Evolutionary conservation across 2,113 vertebrate species (phyloP).

Genomic region (Tenrec ecaudatus): DNA sequence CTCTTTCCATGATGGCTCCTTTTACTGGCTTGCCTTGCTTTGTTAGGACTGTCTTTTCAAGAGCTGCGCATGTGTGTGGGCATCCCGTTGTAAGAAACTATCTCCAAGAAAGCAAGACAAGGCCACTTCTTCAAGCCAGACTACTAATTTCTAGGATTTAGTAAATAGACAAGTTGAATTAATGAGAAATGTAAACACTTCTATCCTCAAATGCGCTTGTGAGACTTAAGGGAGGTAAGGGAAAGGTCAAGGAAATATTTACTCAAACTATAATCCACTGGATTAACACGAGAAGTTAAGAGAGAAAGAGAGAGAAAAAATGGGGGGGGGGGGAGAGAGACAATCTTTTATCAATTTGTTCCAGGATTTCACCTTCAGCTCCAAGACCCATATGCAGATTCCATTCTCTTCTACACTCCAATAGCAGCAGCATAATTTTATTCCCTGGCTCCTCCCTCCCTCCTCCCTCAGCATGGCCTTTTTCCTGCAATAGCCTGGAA

Average conservation of each 20-base stretch:
- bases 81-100: neutral
- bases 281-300: neutral
- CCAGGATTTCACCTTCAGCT: neutral
- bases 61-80: no score
- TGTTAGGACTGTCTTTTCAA: neutral
- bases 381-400: neutral
- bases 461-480: neutral
- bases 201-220: neutral
- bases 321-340: neutral
- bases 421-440: neutral
- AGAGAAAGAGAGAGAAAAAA: neutral
- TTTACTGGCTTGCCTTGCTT: neutral
- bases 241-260: slow-evolving; percentile 31
- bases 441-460: neutral
- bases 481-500: neutral
- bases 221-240: neutral
- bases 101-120: slow-evolving; percentile 12
- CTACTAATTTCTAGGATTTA: slow-evolving; percentile 39
- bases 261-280: neutral
- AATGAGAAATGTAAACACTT: slow-evolving; percentile 42
- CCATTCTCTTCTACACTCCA: neutral
- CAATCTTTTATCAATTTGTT: neutral
- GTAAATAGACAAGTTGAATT: slow-evolving; percentile 20
- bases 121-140: neutral
- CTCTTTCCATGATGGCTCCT: neutral